Evolutionary conservation across 2,113 vertebrate genomes (phyloP), one percentile per base, ranked within the genome.

Genomic region (Corythaeola cristata): DNA sequence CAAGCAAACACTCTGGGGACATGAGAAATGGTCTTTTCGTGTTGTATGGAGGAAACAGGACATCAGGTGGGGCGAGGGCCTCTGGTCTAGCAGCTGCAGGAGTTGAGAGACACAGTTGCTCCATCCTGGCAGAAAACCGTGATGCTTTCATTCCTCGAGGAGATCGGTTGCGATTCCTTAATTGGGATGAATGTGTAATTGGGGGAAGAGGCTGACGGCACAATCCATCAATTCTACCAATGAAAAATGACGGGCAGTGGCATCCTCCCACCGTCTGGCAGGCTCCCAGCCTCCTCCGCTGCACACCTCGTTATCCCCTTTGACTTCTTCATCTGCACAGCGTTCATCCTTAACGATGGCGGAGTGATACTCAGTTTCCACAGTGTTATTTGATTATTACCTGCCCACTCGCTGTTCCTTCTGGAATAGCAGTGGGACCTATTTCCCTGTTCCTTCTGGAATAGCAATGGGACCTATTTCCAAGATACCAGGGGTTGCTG

Each of bases 221-320:
- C 58, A 45, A 89, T 95, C 75, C 69, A 82, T 89, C 85, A 78
- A 12, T 87, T 95, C 92, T 84, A 44, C 87, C 85, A 17, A 23
- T 86, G 93, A 91, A 50, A 87, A 96, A 91, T 79, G 32, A 63
- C 77, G 18, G 76, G 80, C 96, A 91, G 90, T 35, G 84, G 89
- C 95, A 81, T 73, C 90, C 82, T 95, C 88, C 76, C 66, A 9
- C 66, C 37, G 62, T 15, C 52, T 85, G 91, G 73, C 88, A 82
- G 76, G 59, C 69, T 92, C 84, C 60, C 93, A 95, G 58, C 60
- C 89, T 91, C 79, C 73, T 28, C 45, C 47, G 4, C 68, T 77
- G 86, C 85, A 80, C 74, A 91, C 91, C 89, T 96, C 91, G 79
- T 96, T 92, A 93, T 89, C 76, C 81, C 6, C 8, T 77, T 66